Conservation (phyloP, 2,888 invertebrate species). For the Psylliodes chrysocephalus region DNA sequence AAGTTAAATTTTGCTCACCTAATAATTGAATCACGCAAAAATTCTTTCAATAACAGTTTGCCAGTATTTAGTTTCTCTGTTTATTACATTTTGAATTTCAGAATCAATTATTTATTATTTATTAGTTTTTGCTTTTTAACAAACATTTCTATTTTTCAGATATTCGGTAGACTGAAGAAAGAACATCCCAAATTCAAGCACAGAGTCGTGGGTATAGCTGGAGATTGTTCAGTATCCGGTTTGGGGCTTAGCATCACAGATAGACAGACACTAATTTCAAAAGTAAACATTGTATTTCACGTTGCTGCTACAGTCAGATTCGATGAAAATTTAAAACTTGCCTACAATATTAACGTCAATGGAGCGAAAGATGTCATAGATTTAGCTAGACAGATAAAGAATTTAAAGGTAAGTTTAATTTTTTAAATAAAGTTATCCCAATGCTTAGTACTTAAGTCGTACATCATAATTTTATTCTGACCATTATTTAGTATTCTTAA, state of each 20-base stretch:
- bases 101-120: not conserved
- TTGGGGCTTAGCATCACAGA: conserved; percentile 72
- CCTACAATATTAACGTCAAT: conserved; percentile 82
- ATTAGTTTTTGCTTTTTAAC: not conserved
- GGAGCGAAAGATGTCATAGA: conserved; percentile 81
- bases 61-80: no score
- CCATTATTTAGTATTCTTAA: no score
- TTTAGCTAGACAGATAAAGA: conserved; percentile 75
- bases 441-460: no score
- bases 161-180: conserved; percentile 67
- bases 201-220: conserved; percentile 75
- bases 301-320: conserved; percentile 93
- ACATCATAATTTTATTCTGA: no score
- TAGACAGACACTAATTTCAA: conserved; percentile 70
- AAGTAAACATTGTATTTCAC: conserved; percentile 81
- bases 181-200: conserved; percentile 71
- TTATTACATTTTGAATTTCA: no score
- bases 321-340: conserved; percentile 82
- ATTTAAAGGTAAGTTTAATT: conserved; percentile 71
- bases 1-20: no score
- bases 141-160: conserved; percentile 54
- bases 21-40: no score
- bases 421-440: conserved; percentile 5
- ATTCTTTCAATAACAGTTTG: no score
- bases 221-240: conserved; percentile 74